phyloP scores from a whole-genome alignment of 2,113 vertebrate species.

The Mus pahari region DNA sequence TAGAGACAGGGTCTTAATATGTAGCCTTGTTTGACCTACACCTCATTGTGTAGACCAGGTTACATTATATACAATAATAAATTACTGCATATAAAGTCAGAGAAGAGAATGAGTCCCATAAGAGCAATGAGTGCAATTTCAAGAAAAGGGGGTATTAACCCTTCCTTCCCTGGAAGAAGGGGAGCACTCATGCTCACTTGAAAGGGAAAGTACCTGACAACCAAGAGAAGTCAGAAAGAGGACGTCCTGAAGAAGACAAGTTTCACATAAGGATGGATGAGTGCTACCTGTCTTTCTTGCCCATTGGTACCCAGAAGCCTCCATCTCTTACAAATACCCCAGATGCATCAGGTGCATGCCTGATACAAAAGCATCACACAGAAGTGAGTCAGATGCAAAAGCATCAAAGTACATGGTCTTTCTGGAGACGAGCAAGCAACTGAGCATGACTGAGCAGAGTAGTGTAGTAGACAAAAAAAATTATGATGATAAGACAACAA shows the following conservation, averaged over 20 bases:
- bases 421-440: neutral
- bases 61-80: neutral
- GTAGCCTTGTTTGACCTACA: neutral
- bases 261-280: neutral
- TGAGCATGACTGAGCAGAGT: neutral
- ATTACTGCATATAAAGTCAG: neutral
- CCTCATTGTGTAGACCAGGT: neutral
- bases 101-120: neutral
- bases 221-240: neutral
- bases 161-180: neutral
- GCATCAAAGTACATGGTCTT: accelerated
- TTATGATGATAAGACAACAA: neutral
- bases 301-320: neutral
- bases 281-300: neutral
- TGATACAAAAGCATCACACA: neutral
- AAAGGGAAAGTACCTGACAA: neutral
- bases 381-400: neutral
- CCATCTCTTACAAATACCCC: neutral
- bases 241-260: neutral
- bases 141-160: neutral
- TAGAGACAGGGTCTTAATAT: neutral
- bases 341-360: neutral
- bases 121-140: neutral
- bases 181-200: neutral
- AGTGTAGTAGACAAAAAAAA: neutral